Evolutionary conservation across 2,888 invertebrate genomes (phyloP), one percentile per base, ranked within the genome.

Genomic region (Branchipolynoe longqiensis): DNA sequence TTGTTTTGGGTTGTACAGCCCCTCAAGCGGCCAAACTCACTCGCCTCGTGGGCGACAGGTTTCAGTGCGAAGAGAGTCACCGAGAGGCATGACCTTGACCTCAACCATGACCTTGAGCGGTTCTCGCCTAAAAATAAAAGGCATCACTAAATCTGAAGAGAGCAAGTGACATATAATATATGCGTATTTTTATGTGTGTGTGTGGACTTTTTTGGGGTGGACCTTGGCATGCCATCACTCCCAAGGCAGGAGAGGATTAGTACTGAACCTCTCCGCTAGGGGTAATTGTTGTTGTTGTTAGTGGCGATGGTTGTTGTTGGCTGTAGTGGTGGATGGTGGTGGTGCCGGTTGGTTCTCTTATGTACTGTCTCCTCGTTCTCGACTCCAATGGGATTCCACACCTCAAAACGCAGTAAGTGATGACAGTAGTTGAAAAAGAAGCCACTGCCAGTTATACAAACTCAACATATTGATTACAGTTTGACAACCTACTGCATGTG

Each of bases 371-470:
- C 69, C 69, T 36, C 38, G 69, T 69, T 69, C 69, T 8, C 48
- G 8, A 48, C 28, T 69, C 36, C 69, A 38, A 69, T 36, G 33
- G n/a, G 69, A 69, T 33, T 69, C 69, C 69, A 69, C 69, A 69
- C 69, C 33, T 69, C 38, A 69, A n/a, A n/a, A 33, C 69, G 69
- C 69, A 36, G 69, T 69, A 69, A 33, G 69, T 69, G 69, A 69
- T 69, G 69, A 69, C 69, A 69, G 69, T 69, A 69, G 36, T 69
- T 69, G 69, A 38, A 69, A 69, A 36, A 69, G n/a, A n/a, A n/a
- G 33, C 38, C 69, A 69, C 69, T 33, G 69, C 38, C 38, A n/a
- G n/a, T n/a, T n/a, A n/a, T n/a, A n/a, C n/a, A 38, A 69, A 69
- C 69, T 69, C 69, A 69, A 69, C 69, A 69, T 69, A 69, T 69